Conservation (phyloP, 2,113 vertebrate species). For the Campylomormyrus tamandua region DNA sequence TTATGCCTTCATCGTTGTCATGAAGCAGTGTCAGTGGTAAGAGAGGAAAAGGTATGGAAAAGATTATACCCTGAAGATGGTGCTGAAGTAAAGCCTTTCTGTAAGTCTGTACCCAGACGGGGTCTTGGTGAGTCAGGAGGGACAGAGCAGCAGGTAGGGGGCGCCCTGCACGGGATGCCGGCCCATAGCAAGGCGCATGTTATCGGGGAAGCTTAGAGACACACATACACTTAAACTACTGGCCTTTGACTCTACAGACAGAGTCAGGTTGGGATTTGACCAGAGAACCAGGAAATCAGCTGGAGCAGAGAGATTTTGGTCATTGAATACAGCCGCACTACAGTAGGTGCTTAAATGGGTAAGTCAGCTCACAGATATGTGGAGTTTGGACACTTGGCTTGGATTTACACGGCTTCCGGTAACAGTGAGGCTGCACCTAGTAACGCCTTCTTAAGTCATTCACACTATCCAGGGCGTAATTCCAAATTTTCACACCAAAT, state of each 20-base stretch:
- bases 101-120: not conserved
- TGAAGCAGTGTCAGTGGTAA: not conserved
- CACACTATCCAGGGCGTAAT: not conserved
- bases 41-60: not conserved
- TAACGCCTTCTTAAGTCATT: not conserved
- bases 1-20: not conserved
- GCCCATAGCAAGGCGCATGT: not conserved
- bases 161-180: not conserved
- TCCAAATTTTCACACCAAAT: not conserved
- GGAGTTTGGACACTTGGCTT: not conserved
- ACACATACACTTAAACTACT: not conserved
- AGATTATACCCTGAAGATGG: not conserved
- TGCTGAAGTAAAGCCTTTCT: not conserved
- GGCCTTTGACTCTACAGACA: not conserved
- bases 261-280: not conserved
- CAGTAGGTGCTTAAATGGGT: not conserved
- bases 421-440: not conserved
- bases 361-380: not conserved
- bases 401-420: not conserved
- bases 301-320: not conserved
- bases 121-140: not conserved
- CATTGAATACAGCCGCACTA: not conserved
- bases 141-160: not conserved
- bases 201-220: not conserved
- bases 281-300: not conserved